Percentiles rank a stretch among this genome's conserved stretches.
These are phyloP conservation scores for Pinna nobilis DNA, from an alignment of 1,140 invertebrate species.

Conservation along the genomic window DNA sequence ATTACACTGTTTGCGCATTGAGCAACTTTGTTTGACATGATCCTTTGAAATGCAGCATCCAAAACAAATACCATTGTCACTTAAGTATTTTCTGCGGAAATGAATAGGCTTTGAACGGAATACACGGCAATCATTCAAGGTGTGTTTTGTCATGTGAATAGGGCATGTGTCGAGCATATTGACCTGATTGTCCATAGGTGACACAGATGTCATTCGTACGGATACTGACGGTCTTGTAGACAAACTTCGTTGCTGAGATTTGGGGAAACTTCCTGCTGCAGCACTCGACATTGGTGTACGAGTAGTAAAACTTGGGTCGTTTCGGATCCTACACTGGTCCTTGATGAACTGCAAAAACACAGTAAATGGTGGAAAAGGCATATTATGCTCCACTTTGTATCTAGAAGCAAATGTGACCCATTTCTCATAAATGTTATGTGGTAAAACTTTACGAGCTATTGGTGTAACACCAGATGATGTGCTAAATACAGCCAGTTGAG, in stretches of 20 bases:
- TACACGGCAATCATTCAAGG: constrained; percentile 6
- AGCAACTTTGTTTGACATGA: constrained; percentile 9
- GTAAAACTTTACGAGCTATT: neutral
- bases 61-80: constrained; percentile 20
- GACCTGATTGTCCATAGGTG: neutral
- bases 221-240: neutral
- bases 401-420: neutral
- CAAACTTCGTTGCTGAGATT: neutral
- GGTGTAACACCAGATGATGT: neutral
- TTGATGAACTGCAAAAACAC: neutral
- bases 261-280: too few species aligned
- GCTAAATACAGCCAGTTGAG: neutral
- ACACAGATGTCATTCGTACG: neutral
- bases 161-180: neutral
- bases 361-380: neutral
- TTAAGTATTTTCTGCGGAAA: neutral
- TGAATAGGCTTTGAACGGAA: constrained; percentile 11
- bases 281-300: neutral
- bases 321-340: neutral
- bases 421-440: neutral
- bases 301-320: neutral
- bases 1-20: neutral
- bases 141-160: constrained; percentile 14
- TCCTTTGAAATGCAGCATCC: constrained; percentile 3
- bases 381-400: neutral